These are phyloP conservation scores for Nycticorax nycticorax DNA, from an alignment of 2,113 vertebrate genomes.

Conservation along the genomic window DNA sequence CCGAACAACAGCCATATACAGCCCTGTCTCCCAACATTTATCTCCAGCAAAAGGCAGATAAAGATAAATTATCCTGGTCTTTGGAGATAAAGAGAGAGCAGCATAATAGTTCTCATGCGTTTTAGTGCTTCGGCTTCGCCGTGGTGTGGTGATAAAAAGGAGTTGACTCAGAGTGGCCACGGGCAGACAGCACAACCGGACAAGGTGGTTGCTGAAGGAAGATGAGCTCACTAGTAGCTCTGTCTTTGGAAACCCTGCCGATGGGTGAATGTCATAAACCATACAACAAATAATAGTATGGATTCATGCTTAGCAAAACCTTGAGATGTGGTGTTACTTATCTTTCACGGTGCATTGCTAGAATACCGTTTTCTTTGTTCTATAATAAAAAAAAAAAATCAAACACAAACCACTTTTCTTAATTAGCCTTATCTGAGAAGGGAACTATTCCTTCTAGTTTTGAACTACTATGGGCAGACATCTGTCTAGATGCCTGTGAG, in stretches of 20 bases:
- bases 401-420: background rate
- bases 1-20: fast-evolving
- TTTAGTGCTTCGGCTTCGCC: background rate
- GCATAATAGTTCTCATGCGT: background rate
- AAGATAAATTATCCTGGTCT: background rate
- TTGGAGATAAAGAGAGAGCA: background rate
- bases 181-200: background rate
- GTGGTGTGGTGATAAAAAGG: background rate
- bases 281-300: background rate
- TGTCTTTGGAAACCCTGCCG: background rate
- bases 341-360: background rate
- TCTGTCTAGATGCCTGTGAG: background rate
- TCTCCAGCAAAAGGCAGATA: background rate
- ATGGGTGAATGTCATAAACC: background rate
- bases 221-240: background rate
- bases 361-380: background rate
- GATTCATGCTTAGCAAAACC: background rate
- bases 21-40: background rate
- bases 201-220: background rate
- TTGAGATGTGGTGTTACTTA: background rate
- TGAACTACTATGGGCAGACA: background rate
- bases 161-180: background rate
- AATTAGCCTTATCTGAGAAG: background rate
- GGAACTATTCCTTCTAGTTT: background rate
- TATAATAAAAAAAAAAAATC: background rate